Conservation (phyloP, 2,113 vertebrate species). For the Serinus canaria region DNA sequence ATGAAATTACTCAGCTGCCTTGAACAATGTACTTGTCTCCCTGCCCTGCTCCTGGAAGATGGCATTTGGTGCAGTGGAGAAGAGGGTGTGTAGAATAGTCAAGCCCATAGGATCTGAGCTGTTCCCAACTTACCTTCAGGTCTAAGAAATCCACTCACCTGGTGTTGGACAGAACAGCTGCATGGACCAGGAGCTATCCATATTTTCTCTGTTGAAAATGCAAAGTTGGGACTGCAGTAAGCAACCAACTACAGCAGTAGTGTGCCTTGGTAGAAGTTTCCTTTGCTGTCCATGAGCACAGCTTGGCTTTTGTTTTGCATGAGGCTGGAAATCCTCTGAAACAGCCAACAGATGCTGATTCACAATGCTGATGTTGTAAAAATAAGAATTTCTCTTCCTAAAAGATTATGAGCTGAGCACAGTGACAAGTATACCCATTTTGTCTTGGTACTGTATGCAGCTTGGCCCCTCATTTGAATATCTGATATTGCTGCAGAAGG, state of each 20-base stretch:
- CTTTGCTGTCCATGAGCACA: background rate
- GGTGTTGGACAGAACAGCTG: background rate
- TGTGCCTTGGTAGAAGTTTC: background rate
- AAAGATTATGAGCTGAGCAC: background rate
- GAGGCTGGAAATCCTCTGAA: background rate
- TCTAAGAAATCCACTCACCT: background rate
- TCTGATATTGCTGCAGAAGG: background rate
- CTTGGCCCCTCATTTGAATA: background rate
- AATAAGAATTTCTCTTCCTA: background rate
- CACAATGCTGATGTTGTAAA: background rate
- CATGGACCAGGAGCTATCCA: background rate
- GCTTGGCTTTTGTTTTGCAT: background rate
- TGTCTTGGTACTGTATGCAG: background rate
- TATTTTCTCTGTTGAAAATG: background rate
- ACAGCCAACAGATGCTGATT: background rate
- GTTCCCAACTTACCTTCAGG: background rate
- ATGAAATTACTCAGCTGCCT: background rate
- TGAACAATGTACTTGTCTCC: background rate
- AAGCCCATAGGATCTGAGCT: background rate
- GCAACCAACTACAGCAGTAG: background rate
- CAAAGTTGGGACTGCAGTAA: background rate
- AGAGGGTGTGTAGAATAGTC: background rate
- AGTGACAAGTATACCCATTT: background rate
- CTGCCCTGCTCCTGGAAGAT: background rate
- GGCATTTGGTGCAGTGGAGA: background rate